phyloP scores from a whole-genome alignment of 1,140 invertebrate genomes.

The Drosophila watanabei region DNA sequence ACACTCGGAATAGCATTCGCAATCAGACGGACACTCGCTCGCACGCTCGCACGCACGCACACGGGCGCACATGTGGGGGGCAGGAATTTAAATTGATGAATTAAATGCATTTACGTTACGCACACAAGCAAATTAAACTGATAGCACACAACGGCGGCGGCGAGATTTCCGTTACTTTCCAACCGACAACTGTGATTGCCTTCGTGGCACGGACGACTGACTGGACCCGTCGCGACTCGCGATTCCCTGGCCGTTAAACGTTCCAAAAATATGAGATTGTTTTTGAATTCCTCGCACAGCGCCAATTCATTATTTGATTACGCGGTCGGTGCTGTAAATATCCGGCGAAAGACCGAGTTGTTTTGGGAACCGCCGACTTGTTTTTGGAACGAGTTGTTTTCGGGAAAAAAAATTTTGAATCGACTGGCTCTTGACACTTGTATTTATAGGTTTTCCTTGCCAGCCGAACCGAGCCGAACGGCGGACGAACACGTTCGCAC shows the following conservation, averaged over 20 bases:
- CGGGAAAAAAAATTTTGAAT: not conserved
- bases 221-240: constrained; percentile 14
- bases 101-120: constrained; percentile 46
- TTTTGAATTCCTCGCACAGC: constrained; percentile 26
- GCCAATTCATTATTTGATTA: constrained; percentile 18
- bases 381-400: not conserved
- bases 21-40: constrained; percentile 38
- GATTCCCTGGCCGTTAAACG: constrained; percentile 6
- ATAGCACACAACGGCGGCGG: constrained; percentile 17
- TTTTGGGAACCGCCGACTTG: not conserved
- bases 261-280: constrained; percentile 5
- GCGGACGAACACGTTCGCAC: not conserved
- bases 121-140: constrained; percentile 26
- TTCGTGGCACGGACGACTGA: constrained; percentile 4
- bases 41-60: constrained; percentile 25
- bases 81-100: constrained; percentile 47
- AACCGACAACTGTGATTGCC: constrained; percentile 31
- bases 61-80: constrained; percentile 27
- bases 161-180: constrained; percentile 41
- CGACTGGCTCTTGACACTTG: not conserved
- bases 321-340: not conserved
- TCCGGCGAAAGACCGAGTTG: not conserved
- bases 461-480: not conserved
- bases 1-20: constrained; percentile 21
- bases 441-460: not conserved